A percentile compares a stretch with the other conserved stretches of the same genome.
Evolutionary conservation across 2,888 invertebrate species (phyloP).

Genomic region (Megaustenia siamemsis): DNA sequence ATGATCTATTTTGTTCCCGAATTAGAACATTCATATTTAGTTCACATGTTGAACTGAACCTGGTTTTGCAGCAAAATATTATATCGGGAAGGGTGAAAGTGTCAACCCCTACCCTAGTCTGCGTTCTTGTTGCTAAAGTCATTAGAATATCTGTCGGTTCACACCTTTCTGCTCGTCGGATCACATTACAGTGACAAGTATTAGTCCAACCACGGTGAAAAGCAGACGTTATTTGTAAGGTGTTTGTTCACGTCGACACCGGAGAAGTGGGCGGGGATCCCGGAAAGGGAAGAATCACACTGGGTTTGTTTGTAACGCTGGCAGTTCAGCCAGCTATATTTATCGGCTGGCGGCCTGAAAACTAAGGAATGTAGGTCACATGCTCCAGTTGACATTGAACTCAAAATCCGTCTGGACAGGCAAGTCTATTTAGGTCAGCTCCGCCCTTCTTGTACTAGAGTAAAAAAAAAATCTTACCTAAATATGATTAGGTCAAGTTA

Average conservation of each 20-base stretch:
- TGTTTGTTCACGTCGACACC: conserved; percentile 10
- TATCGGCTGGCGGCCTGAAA: conserved; percentile 42
- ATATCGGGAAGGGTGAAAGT: too few species aligned
- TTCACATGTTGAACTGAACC: too few species aligned
- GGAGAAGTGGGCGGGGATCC: not conserved
- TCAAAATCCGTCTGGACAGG: conserved; percentile 49
- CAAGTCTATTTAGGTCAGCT: conserved; percentile 47
- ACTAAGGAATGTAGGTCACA: conserved; percentile 48
- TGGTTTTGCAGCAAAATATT: too few species aligned
- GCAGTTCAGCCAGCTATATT: conserved; percentile 28
- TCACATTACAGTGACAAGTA: not conserved
- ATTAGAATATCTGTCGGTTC: too few species aligned
- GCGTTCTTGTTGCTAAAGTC: too few species aligned
- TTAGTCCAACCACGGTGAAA: not conserved
- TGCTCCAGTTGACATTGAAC: conserved; percentile 50
- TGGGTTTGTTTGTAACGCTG: conserved; percentile 18
- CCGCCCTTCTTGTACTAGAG: conserved; percentile 27
- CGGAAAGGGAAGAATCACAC: conserved; percentile 13
- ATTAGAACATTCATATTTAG: too few species aligned
- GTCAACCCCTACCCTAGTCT: too few species aligned
- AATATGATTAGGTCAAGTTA: too few species aligned
- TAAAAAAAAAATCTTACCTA: not conserved
- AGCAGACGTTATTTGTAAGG: not conserved
- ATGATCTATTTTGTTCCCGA: too few species aligned
- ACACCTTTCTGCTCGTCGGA: not conserved